Conservation (phyloP, 2,888 invertebrate species). For the Neoitamus cyanurus region DNA sequence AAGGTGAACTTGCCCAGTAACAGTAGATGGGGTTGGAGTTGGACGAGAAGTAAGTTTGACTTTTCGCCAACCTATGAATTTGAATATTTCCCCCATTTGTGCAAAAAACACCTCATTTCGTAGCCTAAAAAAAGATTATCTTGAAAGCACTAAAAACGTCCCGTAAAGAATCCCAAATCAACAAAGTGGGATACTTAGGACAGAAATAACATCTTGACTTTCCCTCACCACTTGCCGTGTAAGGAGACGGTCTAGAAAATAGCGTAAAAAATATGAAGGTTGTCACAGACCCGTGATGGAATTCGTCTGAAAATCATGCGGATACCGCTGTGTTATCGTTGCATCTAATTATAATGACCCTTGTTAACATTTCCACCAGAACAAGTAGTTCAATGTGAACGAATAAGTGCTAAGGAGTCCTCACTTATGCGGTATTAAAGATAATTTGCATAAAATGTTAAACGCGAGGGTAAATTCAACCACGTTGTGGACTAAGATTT, state of each 20-base stretch:
- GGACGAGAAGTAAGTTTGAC: background rate
- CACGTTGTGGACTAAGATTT: background rate
- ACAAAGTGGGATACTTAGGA: background rate
- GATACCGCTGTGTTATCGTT: background rate
- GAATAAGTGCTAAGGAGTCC: background rate
- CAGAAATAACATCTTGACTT: background rate
- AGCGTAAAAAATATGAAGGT: background rate
- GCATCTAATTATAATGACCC: background rate
- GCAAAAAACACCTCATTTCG: background rate
- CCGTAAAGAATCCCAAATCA: background rate
- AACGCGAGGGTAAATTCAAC: background rate
- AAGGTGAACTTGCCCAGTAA: background rate
- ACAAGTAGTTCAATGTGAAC: background rate
- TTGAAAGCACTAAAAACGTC: background rate
- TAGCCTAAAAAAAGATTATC: background rate
- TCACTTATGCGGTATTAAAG: background rate
- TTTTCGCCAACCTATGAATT: background rate
- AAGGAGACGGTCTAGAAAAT: background rate
- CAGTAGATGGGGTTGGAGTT: background rate
- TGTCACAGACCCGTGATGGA: background rate
- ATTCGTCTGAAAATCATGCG: background rate
- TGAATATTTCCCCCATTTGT: background rate
- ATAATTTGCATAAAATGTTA: background rate
- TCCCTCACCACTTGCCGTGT: background rate
- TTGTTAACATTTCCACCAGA: background rate